A percentile compares a stretch with the other conserved stretches of the same genome.
phyloP scores from a whole-genome alignment of 2,113 vertebrate genomes.

The Pampusana beccarii region DNA sequence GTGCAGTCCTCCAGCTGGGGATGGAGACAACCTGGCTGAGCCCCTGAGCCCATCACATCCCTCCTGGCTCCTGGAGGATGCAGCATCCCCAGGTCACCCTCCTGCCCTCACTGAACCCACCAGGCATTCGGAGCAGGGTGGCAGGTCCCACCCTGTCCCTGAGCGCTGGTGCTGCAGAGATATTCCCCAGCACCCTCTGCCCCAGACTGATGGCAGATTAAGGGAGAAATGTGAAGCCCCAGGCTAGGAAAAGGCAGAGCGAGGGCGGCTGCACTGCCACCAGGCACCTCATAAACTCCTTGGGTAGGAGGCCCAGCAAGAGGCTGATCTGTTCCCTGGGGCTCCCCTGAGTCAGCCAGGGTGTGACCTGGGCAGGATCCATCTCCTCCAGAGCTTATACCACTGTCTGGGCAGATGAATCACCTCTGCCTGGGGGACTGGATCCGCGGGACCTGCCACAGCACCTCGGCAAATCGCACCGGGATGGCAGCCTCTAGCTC shows the following conservation, averaged over 20 bases:
- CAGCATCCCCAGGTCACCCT: background rate
- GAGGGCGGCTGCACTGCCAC: fast-evolving
- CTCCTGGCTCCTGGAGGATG: background rate
- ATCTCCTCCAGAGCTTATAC: background rate
- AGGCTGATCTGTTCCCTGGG: background rate
- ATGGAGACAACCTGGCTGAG: background rate
- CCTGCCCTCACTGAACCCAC: fast-evolving
- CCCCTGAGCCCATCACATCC: background rate
- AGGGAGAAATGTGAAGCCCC: background rate
- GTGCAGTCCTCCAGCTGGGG: conserved; percentile 91
- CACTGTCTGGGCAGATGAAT: background rate
- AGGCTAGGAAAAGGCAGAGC: background rate
- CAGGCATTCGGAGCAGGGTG: fast-evolving
- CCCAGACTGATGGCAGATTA: background rate
- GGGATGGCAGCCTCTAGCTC: background rate
- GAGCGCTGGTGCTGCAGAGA: background rate
- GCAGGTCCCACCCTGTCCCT: background rate
- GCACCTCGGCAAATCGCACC: background rate
- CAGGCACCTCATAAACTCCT: background rate
- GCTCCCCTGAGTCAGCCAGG: background rate
- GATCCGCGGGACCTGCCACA: background rate
- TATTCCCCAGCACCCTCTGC: fast-evolving
- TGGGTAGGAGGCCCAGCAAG: background rate
- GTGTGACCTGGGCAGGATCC: fast-evolving
- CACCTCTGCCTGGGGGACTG: fast-evolving